Evolutionary conservation across 2,113 vertebrate species (phyloP), one percentile per base, ranked within the genome.

Genomic region (Eupsittula cactorum): DNA sequence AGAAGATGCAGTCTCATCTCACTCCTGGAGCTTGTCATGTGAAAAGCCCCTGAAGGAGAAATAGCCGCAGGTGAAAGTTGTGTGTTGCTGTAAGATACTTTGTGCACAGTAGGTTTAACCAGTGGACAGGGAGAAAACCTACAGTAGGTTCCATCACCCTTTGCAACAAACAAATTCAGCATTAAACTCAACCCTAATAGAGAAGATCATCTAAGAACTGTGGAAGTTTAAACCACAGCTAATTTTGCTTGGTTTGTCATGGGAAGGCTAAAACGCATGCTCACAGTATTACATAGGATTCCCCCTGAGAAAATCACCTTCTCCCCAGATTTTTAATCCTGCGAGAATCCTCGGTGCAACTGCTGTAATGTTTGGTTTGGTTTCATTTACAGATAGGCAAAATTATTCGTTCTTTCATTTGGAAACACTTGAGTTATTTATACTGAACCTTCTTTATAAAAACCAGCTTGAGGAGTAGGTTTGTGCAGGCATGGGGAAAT

Each of bases 11-110:
- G 17, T 31, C 67, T 70, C 37, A 44, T 52, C 35, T 83, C 71
- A 13, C 8, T 67, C 31, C 53, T 74, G 77, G 29, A 76, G 57
- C 12, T 41, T 20, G 0, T 13, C 76, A 62, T 0, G 0, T 47
- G 49, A 68, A 86, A 81, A 80, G 16, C 7, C 39, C 31, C 73
- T 33, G 60, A 25, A 84, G 68, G 73, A 91, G 55, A 59, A 95
- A 46, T 7, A 84, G 35, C 13, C 0, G 0, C 42, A 37, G n/a
- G 37, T 52, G 19, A 64, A 79, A 88, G 29, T 28, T 5, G 4
- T 6, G 17, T 13, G 57, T 74, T 63, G 28, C 49, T 88, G 27
- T 39, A 19, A 69, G 31, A 41, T 28, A 10, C 18, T 57, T 41
- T 62, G 16, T 10, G 31, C 41, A 49, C 24, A 41, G 35, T 1